Base-by-base conservation (phyloP, 2,797 vertebrate genomes). In the Schizopygopsis malacanthus region DNA sequence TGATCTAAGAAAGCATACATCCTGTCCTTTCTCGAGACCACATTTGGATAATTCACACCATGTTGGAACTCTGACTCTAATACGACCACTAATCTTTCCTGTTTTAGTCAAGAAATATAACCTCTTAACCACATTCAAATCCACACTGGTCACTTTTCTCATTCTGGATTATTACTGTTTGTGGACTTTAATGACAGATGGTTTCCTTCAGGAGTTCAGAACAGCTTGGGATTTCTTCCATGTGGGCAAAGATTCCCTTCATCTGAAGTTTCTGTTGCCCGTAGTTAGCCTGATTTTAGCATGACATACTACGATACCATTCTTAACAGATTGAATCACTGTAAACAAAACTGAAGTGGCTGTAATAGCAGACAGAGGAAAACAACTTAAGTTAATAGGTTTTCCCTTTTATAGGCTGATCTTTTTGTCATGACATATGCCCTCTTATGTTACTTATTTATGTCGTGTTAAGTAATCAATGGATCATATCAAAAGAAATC, bases 301-400 rank as follows among this genome's bases (percentile, higher is more conserved):
- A 67, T 37, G 6, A 67, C 11, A 18, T 43, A 54, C 47, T 39
- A 41, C 7, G 2, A 45, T 45, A 70, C 37, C 70, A 25, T 70
- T 81, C 37, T 18, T 81, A 39, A 81, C 54, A 63, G 41, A 67
- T 3, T 75, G 25, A 25, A 77, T 25, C 10, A 9, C 18, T 65
- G 20, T 52, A 65, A 76, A 78, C 63, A 78, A 22, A 61, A 52
- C 56, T 61, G 47, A 80, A 83, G 8, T 85, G 86, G 63, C 67
- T 72, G 50, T 43, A 78, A 82, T 41, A 76, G 33, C 52, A 86
- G 20, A 86, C 43, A 85, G 10, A 61, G 82, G 70, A 89, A 87
- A 84, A 82, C 56, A 54, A 61, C 82, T 56, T 83, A 67, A 59
- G 65, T 87, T 59, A 75, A 84, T 28, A 84, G 13, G 33, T 65